phyloP scores from a whole-genome alignment of 92 coral and sea anemone species.

The Parazoanthus darwini region DNA sequence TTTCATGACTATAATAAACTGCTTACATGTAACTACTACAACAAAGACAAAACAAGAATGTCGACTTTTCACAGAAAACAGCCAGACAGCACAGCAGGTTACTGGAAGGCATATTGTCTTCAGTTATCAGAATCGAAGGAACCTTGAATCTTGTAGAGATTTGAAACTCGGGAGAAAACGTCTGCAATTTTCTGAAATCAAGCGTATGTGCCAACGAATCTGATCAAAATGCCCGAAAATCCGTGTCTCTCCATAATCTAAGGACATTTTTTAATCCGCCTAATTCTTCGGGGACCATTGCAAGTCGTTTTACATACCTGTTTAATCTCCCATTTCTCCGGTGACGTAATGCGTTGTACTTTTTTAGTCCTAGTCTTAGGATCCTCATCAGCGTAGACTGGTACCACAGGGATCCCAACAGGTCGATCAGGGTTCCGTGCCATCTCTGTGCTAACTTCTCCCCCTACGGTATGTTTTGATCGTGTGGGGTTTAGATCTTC shows the following conservation, averaged over 20 bases:
- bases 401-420: conserved; percentile 92
- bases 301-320: conserved; percentile 61
- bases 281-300: background rate
- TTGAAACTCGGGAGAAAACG: too few relatives aligned
- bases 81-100: too few relatives aligned
- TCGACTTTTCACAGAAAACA: too few relatives aligned
- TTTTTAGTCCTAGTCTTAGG: conserved; percentile 69
- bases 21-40: too few relatives aligned
- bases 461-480: conserved; percentile 69
- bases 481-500: conserved; percentile 97
- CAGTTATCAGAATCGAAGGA: too few relatives aligned
- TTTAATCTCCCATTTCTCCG: conserved; percentile 99
- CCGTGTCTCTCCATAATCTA: background rate
- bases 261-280: background rate
- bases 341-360: conserved; percentile 94
- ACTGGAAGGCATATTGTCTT: too few relatives aligned
- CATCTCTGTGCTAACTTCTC: conserved; percentile 79
- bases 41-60: too few relatives aligned
- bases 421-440: conserved; percentile 98
- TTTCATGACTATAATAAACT: too few relatives aligned
- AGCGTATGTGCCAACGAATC: too few relatives aligned
- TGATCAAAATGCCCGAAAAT: too few relatives aligned
- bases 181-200: too few relatives aligned
- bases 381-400: conserved; percentile 91
- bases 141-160: too few relatives aligned